These are phyloP conservation scores for Malurus melanocephalus DNA, from an alignment of 2,113 vertebrate genomes.

Conservation along the genomic window DNA sequence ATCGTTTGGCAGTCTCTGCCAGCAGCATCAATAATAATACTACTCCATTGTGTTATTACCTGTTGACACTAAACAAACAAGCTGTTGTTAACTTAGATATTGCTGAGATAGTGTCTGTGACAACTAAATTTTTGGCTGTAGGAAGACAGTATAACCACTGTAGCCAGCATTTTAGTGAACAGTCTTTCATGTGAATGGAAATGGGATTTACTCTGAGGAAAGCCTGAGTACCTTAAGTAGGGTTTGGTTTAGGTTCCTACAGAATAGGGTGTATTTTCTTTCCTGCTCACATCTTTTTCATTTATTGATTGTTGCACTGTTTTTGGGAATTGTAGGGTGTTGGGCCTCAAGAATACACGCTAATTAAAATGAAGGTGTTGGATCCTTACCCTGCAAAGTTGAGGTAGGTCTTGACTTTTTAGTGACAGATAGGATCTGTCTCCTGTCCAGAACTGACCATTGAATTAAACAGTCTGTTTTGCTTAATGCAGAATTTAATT, in stretches of 20 bases:
- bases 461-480: background rate
- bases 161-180: background rate
- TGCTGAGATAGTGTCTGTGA: background rate
- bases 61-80: background rate
- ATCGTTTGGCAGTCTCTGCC: background rate
- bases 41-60: background rate
- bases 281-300: background rate
- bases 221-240: background rate
- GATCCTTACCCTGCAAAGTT: slow-evolving; percentile 90
- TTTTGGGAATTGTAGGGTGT: slow-evolving; percentile 80
- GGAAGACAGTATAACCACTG: background rate
- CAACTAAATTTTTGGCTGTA: background rate
- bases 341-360: slow-evolving; percentile 93
- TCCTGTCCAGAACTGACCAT: background rate
- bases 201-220: background rate
- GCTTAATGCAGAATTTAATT: background rate
- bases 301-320: slow-evolving; percentile 2
- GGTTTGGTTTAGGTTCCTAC: background rate
- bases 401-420: slow-evolving; percentile 74
- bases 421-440: background rate
- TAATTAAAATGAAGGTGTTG: slow-evolving; percentile 93
- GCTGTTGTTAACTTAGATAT: background rate
- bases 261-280: background rate
- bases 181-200: background rate
- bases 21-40: background rate